These are phyloP conservation scores for Steinernema khuongi DNA, from an alignment of 1,140 invertebrate genomes.

Conservation along the genomic window DNA sequence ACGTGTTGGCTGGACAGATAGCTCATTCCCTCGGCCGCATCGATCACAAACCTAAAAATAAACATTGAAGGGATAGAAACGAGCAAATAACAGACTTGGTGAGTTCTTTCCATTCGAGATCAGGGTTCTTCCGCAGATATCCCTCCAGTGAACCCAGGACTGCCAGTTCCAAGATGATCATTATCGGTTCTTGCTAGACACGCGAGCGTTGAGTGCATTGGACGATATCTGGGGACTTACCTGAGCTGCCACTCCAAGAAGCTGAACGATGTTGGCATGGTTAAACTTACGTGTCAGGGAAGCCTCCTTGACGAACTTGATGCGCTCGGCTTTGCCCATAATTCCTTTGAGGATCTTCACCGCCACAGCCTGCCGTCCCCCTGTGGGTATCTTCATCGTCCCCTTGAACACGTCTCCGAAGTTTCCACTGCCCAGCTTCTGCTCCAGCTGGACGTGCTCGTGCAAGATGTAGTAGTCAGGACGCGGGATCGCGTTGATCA, in stretches of 20 bases:
- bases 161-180: slow-evolving; percentile 97
- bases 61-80: background rate
- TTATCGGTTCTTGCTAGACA: slow-evolving; percentile 79
- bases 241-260: slow-evolving; percentile 95
- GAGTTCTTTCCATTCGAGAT: slow-evolving; percentile 18
- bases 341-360: slow-evolving; percentile 91
- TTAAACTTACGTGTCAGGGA: slow-evolving; percentile 91
- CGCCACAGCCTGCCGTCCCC: slow-evolving; percentile 71
- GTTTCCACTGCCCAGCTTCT: slow-evolving; percentile 63
- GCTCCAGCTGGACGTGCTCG: slow-evolving; percentile 30
- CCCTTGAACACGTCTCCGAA: slow-evolving; percentile 95
- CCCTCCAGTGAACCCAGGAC: slow-evolving; percentile 65
- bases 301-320: slow-evolving; percentile 79
- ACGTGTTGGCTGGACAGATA: slow-evolving; percentile 71
- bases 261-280: slow-evolving; percentile 87
- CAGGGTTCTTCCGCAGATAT: background rate
- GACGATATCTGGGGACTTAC: no score
- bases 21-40: slow-evolving; percentile 76
- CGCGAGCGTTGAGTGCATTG: no score
- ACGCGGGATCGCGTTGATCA: slow-evolving; percentile 31
- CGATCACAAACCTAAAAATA: slow-evolving; percentile 64
- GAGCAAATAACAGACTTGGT: background rate
- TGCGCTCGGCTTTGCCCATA: slow-evolving; percentile 86
- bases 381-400: slow-evolving; percentile 72
- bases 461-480: slow-evolving; percentile 40